phyloP scores from a whole-genome alignment of 2,113 vertebrate species.

The Saccopteryx bilineata region DNA sequence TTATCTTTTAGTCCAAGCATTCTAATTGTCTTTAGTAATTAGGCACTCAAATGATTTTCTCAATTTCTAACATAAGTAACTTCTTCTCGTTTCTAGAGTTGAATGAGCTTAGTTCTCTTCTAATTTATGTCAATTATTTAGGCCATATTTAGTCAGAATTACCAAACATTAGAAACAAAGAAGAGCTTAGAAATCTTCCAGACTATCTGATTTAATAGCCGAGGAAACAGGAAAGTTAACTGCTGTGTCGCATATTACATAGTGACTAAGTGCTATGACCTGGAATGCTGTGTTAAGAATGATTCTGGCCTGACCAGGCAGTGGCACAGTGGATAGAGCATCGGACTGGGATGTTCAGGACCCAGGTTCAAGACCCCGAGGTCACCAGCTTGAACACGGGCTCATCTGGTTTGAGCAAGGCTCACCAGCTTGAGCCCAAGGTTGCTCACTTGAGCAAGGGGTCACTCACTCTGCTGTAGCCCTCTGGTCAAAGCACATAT shows the following conservation, averaged over 20 bases:
- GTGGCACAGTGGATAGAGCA: too few relatives aligned
- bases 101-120: not conserved
- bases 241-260: not conserved
- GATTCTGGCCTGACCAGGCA: not conserved
- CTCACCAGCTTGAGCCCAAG: too few relatives aligned
- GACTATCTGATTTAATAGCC: not conserved
- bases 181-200: not conserved
- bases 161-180: not conserved
- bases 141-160: not conserved
- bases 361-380: too few relatives aligned
- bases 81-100: not conserved
- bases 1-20: not conserved
- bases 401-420: too few relatives aligned
- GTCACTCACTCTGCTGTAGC: too few relatives aligned
- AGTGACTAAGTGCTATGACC: not conserved
- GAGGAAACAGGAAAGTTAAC: not conserved
- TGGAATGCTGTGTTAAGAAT: not conserved
- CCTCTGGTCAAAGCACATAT: too few relatives aligned
- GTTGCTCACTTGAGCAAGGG: too few relatives aligned
- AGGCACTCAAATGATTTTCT: not conserved
- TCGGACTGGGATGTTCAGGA: too few relatives aligned
- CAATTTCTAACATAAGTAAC: not conserved
- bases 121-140: slow-evolving; percentile 5
- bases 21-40: not conserved
- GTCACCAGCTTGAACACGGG: too few relatives aligned